A percentile compares a stretch with the other conserved stretches of the same genome.
Conservation (phyloP, 2,113 vertebrate genomes). For the Crotalus horridus region DNA sequence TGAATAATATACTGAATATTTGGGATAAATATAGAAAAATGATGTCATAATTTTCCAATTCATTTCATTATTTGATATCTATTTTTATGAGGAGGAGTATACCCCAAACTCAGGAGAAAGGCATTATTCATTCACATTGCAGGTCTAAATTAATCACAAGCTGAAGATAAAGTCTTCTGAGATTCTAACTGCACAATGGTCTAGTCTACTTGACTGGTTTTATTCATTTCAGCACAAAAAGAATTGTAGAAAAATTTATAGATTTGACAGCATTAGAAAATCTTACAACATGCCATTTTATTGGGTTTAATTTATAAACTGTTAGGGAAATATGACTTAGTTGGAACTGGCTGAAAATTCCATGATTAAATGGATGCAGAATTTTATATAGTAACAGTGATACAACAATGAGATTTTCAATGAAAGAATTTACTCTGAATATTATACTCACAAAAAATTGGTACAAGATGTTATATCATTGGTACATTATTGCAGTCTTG, state of each 20-base stretch:
- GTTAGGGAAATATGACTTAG: background rate
- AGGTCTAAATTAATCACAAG: background rate
- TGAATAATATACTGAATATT: background rate
- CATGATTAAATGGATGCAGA: background rate
- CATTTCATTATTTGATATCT: background rate
- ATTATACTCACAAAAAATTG: background rate
- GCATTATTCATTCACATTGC: background rate
- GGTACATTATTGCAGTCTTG: background rate
- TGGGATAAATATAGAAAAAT: background rate
- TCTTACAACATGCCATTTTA: background rate
- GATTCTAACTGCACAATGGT: background rate
- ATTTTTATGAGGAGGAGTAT: background rate
- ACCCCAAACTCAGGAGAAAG: background rate
- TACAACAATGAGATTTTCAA: background rate
- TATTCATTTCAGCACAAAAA: background rate
- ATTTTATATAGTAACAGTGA: background rate
- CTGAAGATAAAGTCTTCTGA: background rate
- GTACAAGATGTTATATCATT: background rate
- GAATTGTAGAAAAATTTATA: background rate
- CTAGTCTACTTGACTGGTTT: background rate
- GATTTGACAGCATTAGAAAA: background rate
- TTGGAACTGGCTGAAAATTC: background rate
- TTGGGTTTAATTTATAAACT: background rate
- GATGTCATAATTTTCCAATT: background rate
- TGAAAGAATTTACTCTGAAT: background rate